Evolutionary conservation across 2,888 invertebrate species (phyloP).

Genomic region (Drosophila suboccidentalis): DNA sequence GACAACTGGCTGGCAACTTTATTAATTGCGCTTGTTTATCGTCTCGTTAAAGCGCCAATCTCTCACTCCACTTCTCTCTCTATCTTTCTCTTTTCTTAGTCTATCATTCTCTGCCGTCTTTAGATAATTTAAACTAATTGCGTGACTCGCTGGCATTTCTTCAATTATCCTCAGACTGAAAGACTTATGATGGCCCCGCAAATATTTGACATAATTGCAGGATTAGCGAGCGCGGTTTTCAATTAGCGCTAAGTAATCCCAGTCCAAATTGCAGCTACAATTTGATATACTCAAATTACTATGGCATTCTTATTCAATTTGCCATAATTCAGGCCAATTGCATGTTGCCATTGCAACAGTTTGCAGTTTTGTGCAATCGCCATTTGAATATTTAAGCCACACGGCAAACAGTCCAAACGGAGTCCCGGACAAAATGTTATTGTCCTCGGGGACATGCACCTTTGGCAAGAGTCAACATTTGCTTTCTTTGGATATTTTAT

Average conservation of each 20-base stretch:
- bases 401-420: slow-evolving; percentile 16
- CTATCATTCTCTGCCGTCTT: slow-evolving; percentile 30
- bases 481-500: background rate
- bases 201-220: slow-evolving; percentile 71
- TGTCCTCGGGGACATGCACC: slow-evolving; percentile 57
- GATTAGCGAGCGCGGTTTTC: slow-evolving; percentile 60
- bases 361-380: slow-evolving; percentile 7
- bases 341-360: slow-evolving; percentile 35
- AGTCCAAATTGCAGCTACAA: slow-evolving; percentile 48
- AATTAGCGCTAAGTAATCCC: slow-evolving; percentile 65
- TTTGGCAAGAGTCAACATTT: slow-evolving; percentile 20
- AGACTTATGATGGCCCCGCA: slow-evolving; percentile 68
- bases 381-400: slow-evolving; percentile 55
- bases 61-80: slow-evolving; percentile 3
- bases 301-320: slow-evolving; percentile 59
- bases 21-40: slow-evolving; percentile 82
- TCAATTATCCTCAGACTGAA: slow-evolving; percentile 43
- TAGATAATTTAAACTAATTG: slow-evolving; percentile 78
- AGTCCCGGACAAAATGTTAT: slow-evolving; percentile 36
- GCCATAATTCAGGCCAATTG: slow-evolving; percentile 51
- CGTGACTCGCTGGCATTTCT: slow-evolving; percentile 73
- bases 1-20: slow-evolving; percentile 64
- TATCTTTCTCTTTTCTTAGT: background rate
- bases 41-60: slow-evolving; percentile 57
- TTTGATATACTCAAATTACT: slow-evolving; percentile 32